Conservation (phyloP, 1,140 invertebrate species). For the Drosophila asahinai region DNA sequence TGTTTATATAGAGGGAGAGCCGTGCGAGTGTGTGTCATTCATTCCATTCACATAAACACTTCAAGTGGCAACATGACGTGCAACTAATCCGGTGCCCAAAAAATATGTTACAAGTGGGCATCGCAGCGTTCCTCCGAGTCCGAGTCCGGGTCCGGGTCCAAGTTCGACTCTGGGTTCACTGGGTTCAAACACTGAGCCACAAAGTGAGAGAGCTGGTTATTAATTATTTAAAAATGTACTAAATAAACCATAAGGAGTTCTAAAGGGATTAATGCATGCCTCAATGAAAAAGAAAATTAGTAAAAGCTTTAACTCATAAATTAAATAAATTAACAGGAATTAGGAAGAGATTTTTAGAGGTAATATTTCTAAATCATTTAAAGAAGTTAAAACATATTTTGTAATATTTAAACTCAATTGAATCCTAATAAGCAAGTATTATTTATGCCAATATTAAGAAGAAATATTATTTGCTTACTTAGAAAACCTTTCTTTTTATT, state of each 20-base stretch:
- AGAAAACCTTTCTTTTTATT: too few species aligned
- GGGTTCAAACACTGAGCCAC: conserved; percentile 5
- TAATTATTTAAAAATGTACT: conserved; percentile 9
- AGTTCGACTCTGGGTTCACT: not conserved
- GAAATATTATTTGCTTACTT: too few species aligned
- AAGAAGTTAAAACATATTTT: not conserved
- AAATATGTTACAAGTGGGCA: conserved; percentile 83
- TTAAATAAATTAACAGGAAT: not conserved
- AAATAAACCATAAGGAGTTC: not conserved
- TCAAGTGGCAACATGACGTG: conserved; percentile 84
- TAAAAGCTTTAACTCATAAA: not conserved
- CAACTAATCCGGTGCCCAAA: conserved; percentile 82
- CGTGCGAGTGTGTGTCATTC: not conserved
- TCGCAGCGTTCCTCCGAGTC: conserved; percentile 7
- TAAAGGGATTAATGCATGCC: not conserved
- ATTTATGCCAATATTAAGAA: too few species aligned
- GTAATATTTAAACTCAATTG: too few species aligned
- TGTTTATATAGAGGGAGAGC: conserved; percentile 4
- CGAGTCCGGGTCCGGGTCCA: conserved; percentile 19
- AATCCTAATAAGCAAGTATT: too few species aligned
- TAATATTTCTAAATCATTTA: not conserved
- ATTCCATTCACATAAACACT: conserved; percentile 77
- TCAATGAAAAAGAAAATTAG: not conserved
- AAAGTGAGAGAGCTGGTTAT: not conserved
- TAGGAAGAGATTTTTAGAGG: not conserved